Evolutionary conservation across 2,113 vertebrate genomes (phyloP).

Genomic region (Alligator mississippiensis): DNA sequence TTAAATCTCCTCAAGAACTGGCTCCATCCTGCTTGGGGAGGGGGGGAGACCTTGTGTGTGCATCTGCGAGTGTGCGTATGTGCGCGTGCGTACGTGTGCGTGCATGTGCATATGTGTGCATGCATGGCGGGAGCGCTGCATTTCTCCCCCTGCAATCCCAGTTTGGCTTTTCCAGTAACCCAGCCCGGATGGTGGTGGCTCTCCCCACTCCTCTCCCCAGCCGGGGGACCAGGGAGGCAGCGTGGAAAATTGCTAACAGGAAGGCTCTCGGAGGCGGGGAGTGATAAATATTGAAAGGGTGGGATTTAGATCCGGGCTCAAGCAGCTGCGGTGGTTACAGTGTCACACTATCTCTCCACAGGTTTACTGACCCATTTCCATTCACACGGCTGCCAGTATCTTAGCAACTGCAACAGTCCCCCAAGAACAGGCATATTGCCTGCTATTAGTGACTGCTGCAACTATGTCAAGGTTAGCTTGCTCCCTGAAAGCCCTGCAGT

Average conservation of each 20-base stretch:
- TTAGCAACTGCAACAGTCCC: slow-evolving; percentile 99
- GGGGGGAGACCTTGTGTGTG: background rate
- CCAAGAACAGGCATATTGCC: slow-evolving; percentile 96
- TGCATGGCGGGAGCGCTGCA: background rate
- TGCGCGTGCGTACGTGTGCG: too few relatives aligned
- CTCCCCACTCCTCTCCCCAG: background rate
- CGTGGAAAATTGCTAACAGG: slow-evolving; percentile 74
- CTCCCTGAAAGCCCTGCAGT: slow-evolving; percentile 78
- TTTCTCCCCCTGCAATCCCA: background rate
- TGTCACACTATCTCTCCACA: slow-evolving; percentile 96
- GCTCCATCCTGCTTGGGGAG: slow-evolving; percentile 65
- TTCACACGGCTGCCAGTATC: slow-evolving; percentile 96
- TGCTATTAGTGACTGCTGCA: slow-evolving; percentile 88
- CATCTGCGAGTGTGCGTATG: too few relatives aligned
- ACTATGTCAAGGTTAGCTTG: slow-evolving; percentile 86
- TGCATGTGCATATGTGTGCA: too few relatives aligned
- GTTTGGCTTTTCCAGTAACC: background rate
- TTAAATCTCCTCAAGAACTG: slow-evolving; percentile 80
- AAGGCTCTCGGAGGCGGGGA: slow-evolving; percentile 79
- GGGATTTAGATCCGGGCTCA: slow-evolving; percentile 85
- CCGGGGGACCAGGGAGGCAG: slow-evolving; percentile 59
- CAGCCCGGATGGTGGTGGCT: background rate
- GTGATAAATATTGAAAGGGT: slow-evolving; percentile 89
- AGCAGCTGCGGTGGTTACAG: slow-evolving; percentile 90
- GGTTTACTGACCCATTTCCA: slow-evolving; percentile 98